Percentiles rank a stretch among this genome's conserved stretches.
phyloP scores from a whole-genome alignment of 53 echinoderm and acorn worm species.

The Mesocentrotus franciscanus region DNA sequence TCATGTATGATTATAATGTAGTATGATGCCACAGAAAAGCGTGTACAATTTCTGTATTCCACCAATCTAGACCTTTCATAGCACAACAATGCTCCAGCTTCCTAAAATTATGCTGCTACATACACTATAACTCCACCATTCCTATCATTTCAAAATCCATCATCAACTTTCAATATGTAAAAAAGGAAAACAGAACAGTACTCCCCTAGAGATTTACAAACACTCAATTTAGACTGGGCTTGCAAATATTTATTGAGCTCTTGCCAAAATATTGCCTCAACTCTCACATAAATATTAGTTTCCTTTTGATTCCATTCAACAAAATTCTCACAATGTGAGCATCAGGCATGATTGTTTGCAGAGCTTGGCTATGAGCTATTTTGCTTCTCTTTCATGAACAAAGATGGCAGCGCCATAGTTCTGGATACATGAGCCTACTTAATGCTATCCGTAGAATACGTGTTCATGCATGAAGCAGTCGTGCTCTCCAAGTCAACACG shows the following conservation, averaged over 20 bases:
- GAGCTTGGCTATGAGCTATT: conserved; percentile 57
- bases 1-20: too few species aligned
- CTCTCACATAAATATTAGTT: conserved; percentile 55
- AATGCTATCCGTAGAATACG: not conserved
- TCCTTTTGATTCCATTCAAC: conserved; percentile 50
- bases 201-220: conserved; percentile 34
- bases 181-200: not conserved
- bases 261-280: conserved; percentile 56
- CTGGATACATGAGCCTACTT: conserved; percentile 31
- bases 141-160: conserved; percentile 31
- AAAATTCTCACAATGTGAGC: conserved; percentile 16
- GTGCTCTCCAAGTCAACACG: not conserved
- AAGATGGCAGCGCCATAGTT: conserved; percentile 37
- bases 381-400: conserved; percentile 43
- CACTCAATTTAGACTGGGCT: conserved; percentile 45
- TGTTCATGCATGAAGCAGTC: not conserved
- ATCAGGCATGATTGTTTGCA: conserved; percentile 38
- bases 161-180: not conserved
- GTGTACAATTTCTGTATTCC: not conserved
- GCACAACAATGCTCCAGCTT: not conserved
- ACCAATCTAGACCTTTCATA: not conserved
- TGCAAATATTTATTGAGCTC: conserved; percentile 62
- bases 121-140: not conserved
- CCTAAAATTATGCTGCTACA: not conserved
- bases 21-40: too few species aligned